Evolutionary conservation across 2,797 vertebrate genomes (phyloP), one percentile per base, ranked within the genome.

Genomic region (Cynopterus sphinx): DNA sequence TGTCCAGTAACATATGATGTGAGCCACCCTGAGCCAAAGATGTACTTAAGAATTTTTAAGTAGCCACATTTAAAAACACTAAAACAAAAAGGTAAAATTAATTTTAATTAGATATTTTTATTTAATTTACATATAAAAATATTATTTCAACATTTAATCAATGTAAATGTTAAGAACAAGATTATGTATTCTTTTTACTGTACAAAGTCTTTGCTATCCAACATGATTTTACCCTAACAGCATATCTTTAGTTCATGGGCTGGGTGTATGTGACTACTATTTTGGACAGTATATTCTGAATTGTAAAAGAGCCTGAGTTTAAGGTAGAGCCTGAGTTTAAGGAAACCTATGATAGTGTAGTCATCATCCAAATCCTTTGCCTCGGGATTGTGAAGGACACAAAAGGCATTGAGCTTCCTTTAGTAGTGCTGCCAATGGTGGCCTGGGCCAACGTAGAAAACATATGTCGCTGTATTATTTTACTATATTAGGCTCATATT

Each of bases 91-190:
- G 61, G 63, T 75, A 24, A 83, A 91, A 87, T 65, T 81, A 71
- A 91, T 83, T 89, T 93, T 86, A 74, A 83, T 31, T 75, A 67
- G 36, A 59, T 11, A 57, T 31, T 96, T 70, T 65, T 79, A 46
- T 82, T 90, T 88, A 79, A 65, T 24, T 61, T 36, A 79, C 31
- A 82, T 68, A 87, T 43, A 77, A 88, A 85, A 63, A 39, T 41
- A 33, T 61, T n/a, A 81, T 74, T 55, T 90, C 16, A 77, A 63
- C 19, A 75, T 65, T 86, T 70, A 63, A 91, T 53, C n/a, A 71
- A 26, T 41, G 3, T 71, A 71, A 75, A 83, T 86, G 74, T 73
- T 89, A 73, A 28, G 43, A 61, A 31, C 24, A 36, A 83, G 28
- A 83, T n/a, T 75, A 46, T 61, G 17, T 81, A 7, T 63, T 53